Base-by-base conservation (phyloP, 2,797 vertebrate species). In the Phrynocephalus forsythii region DNA sequence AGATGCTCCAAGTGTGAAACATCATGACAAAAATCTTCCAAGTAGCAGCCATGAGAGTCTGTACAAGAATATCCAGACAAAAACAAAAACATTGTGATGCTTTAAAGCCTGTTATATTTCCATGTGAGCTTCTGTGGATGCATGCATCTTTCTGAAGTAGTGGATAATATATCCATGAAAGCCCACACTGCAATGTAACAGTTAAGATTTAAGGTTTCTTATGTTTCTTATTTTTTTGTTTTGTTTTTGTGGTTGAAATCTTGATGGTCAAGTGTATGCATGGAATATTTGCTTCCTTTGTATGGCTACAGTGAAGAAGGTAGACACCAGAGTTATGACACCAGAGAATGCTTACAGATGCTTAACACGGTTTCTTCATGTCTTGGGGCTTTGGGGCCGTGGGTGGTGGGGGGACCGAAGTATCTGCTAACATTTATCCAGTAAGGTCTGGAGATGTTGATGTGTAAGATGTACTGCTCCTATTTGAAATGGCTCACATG, bases 281-380 rank as follows among this genome's bases (percentile, higher is more conserved):
- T 2, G 28, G 68, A 73, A 3, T 56, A 44, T 20, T 38, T 73
- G 56, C n/a, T 69, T 79, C n/a, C 22, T 85, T 92, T 91, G 89
- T 94, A 90, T 91, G 92, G 81, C 0, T 0, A 63, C 79, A 77
- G 84, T 86, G 89, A 92, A 92, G 91, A 26, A 72, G 44, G 82
- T 72, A 69, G 71, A 50, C 6, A 26, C 52, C 33, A 71, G 82
- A 52, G 33, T 60, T 83, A 78, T 73, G 56, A 73, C 60, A 83
- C 93, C 92, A 95, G 93, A 87, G 24, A 56, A 86, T 10, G 72
- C 26, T 91, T 93, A 5, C 15, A 63, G 5, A n/a, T 89, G 88
- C 90, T 26, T 63, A 76, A 63, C 28, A 22, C 72, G 68, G 52
- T 75, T 82, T 26, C 66, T 89, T 86, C 38, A 20, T 30, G 30